A percentile compares a stretch with the other conserved stretches of the same genome.
Evolutionary conservation across 1,140 invertebrate genomes (phyloP).

Genomic region (Reticulitermes speratus): DNA sequence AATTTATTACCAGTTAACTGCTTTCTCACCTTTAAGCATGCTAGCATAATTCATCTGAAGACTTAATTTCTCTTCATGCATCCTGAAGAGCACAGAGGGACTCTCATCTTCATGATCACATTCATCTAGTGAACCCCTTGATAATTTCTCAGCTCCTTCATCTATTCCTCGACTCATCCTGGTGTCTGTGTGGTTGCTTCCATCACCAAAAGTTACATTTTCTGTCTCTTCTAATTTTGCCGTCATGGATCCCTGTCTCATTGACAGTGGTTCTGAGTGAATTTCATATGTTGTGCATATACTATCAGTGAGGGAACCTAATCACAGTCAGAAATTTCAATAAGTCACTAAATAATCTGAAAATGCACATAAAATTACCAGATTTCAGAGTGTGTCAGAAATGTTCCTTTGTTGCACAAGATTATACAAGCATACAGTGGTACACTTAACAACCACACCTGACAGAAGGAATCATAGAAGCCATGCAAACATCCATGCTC

Average conservation of each 20-base stretch:
- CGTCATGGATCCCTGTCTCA: neutral
- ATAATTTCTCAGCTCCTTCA: neutral
- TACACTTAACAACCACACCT: too few species aligned
- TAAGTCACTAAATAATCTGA: too few species aligned
- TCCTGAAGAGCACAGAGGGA: constrained; percentile 36
- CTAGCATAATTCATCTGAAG: constrained; percentile 40
- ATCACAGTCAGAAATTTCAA: constrained; percentile 35
- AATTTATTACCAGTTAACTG: too few species aligned
- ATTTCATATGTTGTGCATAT: constrained; percentile 61
- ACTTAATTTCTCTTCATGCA: constrained; percentile 40
- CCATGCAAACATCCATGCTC: too few species aligned
- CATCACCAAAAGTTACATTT: neutral
- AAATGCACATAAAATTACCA: too few species aligned
- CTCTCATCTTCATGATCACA: neutral
- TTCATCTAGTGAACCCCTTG: neutral
- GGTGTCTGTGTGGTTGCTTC: neutral
- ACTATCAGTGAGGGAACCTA: constrained; percentile 60
- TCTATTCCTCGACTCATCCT: neutral
- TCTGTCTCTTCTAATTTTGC: neutral
- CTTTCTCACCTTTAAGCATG: constrained; percentile 36
- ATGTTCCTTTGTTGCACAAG: too few species aligned
- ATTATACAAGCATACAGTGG: too few species aligned
- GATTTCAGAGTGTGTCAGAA: too few species aligned
- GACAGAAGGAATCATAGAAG: too few species aligned
- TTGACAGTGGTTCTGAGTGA: constrained; percentile 17